Evolutionary conservation across 1,140 invertebrate genomes (phyloP).

Genomic region (Ditylenchus dipsaci): DNA sequence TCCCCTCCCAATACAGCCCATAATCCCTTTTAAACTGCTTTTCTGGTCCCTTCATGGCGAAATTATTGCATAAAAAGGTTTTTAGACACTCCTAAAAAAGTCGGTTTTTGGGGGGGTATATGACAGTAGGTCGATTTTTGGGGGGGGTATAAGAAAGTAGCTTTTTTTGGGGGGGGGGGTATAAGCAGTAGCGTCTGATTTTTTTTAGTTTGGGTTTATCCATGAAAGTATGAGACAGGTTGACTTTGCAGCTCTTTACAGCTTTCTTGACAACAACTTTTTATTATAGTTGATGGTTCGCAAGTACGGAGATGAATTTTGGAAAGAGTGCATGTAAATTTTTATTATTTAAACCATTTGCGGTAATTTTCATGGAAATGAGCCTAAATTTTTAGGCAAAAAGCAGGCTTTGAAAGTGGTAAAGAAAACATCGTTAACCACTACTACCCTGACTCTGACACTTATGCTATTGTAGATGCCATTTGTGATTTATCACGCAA

Average conservation of each 20-base stretch:
- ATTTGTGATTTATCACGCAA: conserved; percentile 34
- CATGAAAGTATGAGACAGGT: conserved; percentile 38
- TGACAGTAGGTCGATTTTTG: too few species aligned
- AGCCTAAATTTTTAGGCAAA: conserved; percentile 20
- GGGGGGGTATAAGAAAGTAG: too few species aligned
- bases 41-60: too few species aligned
- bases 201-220: conserved; percentile 40
- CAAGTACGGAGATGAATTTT: conserved; percentile 41
- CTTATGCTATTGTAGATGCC: conserved; percentile 45
- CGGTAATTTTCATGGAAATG: not conserved
- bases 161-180: too few species aligned
- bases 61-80: too few species aligned
- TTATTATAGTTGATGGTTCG: conserved; percentile 31
- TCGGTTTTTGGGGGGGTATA: too few species aligned
- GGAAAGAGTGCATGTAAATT: conserved; percentile 30
- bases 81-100: too few species aligned
- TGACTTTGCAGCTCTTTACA: not conserved
- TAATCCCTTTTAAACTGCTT: too few species aligned
- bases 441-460: conserved; percentile 48
- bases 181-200: too few species aligned
- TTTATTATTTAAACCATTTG: conserved; percentile 1
- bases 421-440: conserved; percentile 52
- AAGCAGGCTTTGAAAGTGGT: conserved; percentile 49
- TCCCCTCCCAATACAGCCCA: too few species aligned
- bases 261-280: too few species aligned